Evolutionary conservation across 2,888 invertebrate species (phyloP).

Genomic region (Xanthia icteritia): DNA sequence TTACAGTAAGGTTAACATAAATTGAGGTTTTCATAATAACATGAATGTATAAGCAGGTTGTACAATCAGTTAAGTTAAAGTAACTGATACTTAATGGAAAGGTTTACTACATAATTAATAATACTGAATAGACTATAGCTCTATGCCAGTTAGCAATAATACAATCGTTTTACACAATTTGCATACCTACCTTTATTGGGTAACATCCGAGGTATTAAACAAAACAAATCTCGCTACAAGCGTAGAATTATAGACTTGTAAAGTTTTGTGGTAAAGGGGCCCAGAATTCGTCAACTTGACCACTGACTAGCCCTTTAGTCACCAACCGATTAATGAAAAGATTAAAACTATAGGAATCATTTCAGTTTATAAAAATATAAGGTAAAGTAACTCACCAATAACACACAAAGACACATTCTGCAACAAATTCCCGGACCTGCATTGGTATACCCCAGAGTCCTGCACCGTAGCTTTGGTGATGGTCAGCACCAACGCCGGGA

Average conservation of each 20-base stretch:
- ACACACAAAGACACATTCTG: constrained; percentile 78
- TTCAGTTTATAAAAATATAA: too few relatives aligned
- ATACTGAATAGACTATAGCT: background rate
- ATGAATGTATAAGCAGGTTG: background rate
- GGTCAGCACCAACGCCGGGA: constrained; percentile 73
- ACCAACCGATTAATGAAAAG: too few relatives aligned
- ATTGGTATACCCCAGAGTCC: constrained; percentile 81
- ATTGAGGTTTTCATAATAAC: background rate
- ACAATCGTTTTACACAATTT: constrained; percentile 9
- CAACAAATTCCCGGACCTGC: constrained; percentile 74
- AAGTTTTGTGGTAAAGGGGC: too few relatives aligned
- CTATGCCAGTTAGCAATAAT: constrained; percentile 43
- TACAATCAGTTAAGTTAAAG: background rate
- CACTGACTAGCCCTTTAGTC: background rate
- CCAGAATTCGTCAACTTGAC: background rate
- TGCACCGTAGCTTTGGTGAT: constrained; percentile 72
- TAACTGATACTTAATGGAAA: background rate
- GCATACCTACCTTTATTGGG: background rate
- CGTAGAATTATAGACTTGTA: too few relatives aligned
- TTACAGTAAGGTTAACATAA: background rate
- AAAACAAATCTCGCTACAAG: background rate
- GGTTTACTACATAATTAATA: constrained; percentile 19
- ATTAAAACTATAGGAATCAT: too few relatives aligned
- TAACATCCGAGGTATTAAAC: background rate
- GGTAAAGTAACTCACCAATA: constrained; percentile 74